Evolutionary conservation across 2,797 vertebrate genomes (phyloP).

Genomic region (Paramormyrops hopkinsi): DNA sequence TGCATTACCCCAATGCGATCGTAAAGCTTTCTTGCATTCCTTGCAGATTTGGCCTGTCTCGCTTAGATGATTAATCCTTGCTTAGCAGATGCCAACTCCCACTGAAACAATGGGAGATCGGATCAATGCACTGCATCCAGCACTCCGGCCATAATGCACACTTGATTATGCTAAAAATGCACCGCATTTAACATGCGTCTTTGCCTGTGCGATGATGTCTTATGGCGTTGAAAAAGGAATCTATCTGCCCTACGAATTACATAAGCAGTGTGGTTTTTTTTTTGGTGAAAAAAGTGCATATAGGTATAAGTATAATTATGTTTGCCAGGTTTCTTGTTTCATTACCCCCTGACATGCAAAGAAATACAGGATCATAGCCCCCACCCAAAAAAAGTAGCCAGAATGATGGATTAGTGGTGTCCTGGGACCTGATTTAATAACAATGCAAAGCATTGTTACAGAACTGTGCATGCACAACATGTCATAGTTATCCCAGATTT

Average conservation of each 20-base stretch:
- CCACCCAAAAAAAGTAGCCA: not conserved
- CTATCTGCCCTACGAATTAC: not conserved
- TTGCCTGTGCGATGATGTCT: not conserved
- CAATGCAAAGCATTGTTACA: not conserved
- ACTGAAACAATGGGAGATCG: constrained; percentile 31
- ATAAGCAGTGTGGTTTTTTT: not conserved
- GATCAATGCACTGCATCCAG: constrained; percentile 6
- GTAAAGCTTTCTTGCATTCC: constrained; percentile 61
- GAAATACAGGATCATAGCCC: not conserved
- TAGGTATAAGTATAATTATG: not conserved
- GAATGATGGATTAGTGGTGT: constrained; percentile 13
- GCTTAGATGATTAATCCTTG: constrained; percentile 49
- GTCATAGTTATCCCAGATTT: constrained; percentile 9
- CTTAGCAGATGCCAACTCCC: constrained; percentile 47
- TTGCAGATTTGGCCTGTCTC: constrained; percentile 43
- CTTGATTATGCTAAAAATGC: not conserved
- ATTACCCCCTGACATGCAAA: not conserved
- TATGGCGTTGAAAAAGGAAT: not conserved
- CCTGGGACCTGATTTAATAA: constrained; percentile 6
- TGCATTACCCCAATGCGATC: constrained; percentile 59
- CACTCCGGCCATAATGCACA: not conserved
- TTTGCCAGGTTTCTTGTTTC: not conserved
- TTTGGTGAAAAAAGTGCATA: not conserved
- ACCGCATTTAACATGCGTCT: not conserved
- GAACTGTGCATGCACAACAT: not conserved